Evolutionary conservation across 1,140 invertebrate species (phyloP).

Genomic region (Bombus ignitus): DNA sequence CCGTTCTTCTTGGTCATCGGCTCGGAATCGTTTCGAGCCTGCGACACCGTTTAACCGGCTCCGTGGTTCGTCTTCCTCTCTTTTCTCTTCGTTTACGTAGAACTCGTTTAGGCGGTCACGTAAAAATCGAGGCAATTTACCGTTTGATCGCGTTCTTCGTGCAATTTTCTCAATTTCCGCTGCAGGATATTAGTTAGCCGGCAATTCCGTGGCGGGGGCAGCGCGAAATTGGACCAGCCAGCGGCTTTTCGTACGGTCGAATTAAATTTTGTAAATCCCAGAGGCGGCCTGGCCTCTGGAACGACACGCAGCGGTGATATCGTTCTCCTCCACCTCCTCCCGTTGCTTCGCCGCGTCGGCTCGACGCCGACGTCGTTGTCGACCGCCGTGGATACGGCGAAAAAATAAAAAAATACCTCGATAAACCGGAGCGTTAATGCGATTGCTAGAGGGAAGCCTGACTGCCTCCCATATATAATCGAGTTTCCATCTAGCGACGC

Average conservation of each 20-base stretch:
- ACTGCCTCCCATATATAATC: constrained; percentile 68
- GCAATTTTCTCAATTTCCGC: constrained; percentile 34
- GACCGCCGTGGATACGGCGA: neutral
- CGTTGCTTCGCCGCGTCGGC: neutral
- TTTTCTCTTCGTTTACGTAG: neutral
- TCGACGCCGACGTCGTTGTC: constrained; percentile 1
- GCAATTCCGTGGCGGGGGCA: neutral
- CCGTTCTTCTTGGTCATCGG: no score
- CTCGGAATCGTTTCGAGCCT: neutral
- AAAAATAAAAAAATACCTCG: constrained; percentile 29
- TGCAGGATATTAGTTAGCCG: constrained; percentile 22
- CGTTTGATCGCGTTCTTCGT: constrained; percentile 14
- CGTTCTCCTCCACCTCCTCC: neutral
- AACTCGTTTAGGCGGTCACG: neutral
- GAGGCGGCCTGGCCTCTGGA: neutral
- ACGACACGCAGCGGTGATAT: constrained; percentile 18
- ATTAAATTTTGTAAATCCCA: constrained; percentile 52
- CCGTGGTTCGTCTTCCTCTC: neutral
- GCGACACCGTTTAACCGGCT: neutral
- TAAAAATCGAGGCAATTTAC: constrained; percentile 37
- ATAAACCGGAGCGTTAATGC: constrained; percentile 63
- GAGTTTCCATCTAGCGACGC: constrained; percentile 67
- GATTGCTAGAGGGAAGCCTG: constrained; percentile 60
- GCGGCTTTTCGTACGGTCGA: neutral
- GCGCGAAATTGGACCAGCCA: constrained; percentile 21